Base-by-base conservation (phyloP, 92 coral and sea anemone genomes). In the Epizoanthus illoricatus region DNA sequence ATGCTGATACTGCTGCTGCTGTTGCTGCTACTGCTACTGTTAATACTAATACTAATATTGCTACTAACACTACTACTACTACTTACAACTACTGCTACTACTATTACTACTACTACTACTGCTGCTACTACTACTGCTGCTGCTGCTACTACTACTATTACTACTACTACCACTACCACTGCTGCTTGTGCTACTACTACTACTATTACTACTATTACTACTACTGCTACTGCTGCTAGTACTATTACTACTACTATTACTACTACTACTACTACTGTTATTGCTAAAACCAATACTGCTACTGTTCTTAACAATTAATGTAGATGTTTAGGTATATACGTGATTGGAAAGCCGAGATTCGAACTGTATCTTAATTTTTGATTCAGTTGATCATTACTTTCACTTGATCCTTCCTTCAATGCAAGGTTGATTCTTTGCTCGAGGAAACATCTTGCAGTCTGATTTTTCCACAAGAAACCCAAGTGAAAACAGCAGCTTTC, bases 371-470 rank as follows among this genome's bases (percentile, higher is more conserved):
- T 28, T 1, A 28, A 28, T 28, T 28, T 28, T 28, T 28, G 36
- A 28, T 28, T 28, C 36, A 3, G 1, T 9, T 52, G 10, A 7
- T 52, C 56, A 10, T 9, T 52, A 52, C 12, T 52, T 52, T 52
- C 56, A 52, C 56, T 9, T 9, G 56, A 52, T 52, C 56, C 10
- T 52, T 52, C 76, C 36, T 72, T 49, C 13, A 3, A 74, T 12
- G 19, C 80, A 74, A 15, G 10, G 21, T 65, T 56, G 52, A 21
- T 21, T 74, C 49, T 74, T 74, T 12, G 36, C 66, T 28, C 80
- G 80, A 4, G 80, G 80, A 56, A 74, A 24, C 41, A 74, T 21
- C 16, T 58, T 74, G 47, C 80, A 74, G 60, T 57, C 52, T 2
- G 39, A 13, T 17, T 57, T 4, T 5, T 58, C 7, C 15, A 21